Conservation (phyloP, 1,140 invertebrate species). For the Macrosteles quadrilineatus region DNA sequence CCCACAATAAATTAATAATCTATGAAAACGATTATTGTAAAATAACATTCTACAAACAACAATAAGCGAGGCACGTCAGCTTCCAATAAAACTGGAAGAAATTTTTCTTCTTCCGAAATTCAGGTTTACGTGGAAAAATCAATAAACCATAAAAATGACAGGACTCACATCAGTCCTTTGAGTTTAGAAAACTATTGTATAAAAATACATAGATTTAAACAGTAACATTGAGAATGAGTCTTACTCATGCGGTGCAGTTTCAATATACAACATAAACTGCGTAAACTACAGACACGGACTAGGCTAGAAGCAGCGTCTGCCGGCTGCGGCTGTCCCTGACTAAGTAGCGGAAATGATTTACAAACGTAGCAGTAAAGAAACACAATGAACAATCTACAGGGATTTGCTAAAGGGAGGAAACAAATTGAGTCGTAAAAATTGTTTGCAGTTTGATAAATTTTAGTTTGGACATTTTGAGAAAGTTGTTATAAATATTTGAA, state of each 20-base stretch:
- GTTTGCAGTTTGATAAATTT: too few species aligned
- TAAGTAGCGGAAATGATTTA: too few species aligned
- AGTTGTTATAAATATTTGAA: too few species aligned
- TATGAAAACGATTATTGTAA: constrained; percentile 14
- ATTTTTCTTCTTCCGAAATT: constrained; percentile 17
- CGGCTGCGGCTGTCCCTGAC: too few species aligned
- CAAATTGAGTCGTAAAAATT: too few species aligned
- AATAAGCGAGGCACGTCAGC: constrained; percentile 23
- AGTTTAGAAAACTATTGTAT: constrained; percentile 26
- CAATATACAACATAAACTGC: constrained; percentile 4
- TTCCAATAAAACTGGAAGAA: constrained; percentile 32
- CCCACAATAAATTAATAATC: neutral
- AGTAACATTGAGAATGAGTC: constrained; percentile 8
- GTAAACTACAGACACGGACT: constrained; percentile 10
- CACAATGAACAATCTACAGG: too few species aligned
- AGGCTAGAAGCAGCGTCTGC: constrained; percentile 5
- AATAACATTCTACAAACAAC: constrained; percentile 10
- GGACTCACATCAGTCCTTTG: neutral
- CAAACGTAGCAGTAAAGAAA: too few species aligned
- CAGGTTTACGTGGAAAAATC: constrained; percentile 14
- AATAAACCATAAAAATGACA: constrained; percentile 20
- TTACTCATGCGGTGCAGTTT: neutral
- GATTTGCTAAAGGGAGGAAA: too few species aligned
- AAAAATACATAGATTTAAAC: constrained; percentile 30
- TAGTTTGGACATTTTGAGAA: too few species aligned